Percentiles rank a stretch among this genome's conserved stretches.
phyloP scores from a whole-genome alignment of 2,888 invertebrate species.

The Orchestes rusci region DNA sequence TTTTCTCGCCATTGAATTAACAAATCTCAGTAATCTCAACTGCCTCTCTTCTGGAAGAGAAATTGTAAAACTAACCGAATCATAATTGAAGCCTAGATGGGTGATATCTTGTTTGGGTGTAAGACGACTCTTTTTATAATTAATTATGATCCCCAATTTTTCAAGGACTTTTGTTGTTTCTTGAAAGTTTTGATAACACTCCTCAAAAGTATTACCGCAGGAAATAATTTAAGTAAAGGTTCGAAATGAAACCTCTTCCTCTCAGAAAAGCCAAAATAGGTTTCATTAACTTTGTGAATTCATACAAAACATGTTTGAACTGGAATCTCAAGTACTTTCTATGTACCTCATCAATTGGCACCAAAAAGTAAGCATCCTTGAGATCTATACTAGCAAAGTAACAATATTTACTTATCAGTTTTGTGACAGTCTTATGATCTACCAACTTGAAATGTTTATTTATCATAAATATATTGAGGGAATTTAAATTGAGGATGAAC shows the following conservation, averaged over 20 bases:
- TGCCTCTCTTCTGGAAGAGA: background rate
- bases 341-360: constrained; percentile 19
- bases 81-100: background rate
- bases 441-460: constrained; percentile 30
- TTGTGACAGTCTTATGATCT: constrained; percentile 22
- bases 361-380: constrained; percentile 23
- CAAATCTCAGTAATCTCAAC: background rate
- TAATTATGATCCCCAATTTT: background rate
- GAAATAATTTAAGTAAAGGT: background rate
- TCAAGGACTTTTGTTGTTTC: background rate
- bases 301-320: constrained; percentile 23
- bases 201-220: background rate
- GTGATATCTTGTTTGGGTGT: background rate
- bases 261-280: background rate
- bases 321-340: constrained; percentile 28
- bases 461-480: constrained; percentile 23
- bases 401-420: constrained; percentile 20
- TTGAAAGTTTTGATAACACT: background rate
- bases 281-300: constrained; percentile 10
- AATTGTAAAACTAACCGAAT: background rate
- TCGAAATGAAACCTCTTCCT: background rate
- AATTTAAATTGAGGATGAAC: constrained; percentile 15
- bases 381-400: constrained; percentile 18
- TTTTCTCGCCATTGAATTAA: too few relatives aligned
- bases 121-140: background rate